Base-by-base conservation (phyloP, 2,113 vertebrate species). In the Trogon melanurus region DNA sequence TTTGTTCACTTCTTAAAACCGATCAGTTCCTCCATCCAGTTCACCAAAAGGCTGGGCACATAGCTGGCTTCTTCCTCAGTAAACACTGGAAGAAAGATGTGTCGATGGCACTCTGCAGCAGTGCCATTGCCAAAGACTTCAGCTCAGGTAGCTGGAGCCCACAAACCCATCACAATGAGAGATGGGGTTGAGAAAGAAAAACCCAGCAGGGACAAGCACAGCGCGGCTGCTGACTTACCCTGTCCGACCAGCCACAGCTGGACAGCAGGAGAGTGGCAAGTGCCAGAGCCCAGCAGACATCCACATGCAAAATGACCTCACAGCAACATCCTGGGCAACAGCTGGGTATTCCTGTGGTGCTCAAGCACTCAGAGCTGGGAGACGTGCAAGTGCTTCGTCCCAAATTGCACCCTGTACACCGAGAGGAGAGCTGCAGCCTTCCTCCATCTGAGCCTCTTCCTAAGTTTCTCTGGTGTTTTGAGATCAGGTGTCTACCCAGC, bases 321-420 rank as follows among this genome's bases (percentile, higher is more conserved):
- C 36, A 47, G 30, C 71, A 57, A 45, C 0, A 2, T 32, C 66
- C 23, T 2, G 1, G 65, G 45, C 73, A 56, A 45, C 1, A 1
- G 19, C 48, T 1, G 1, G 47, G 20, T 44, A 14, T 38, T 85
- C 75, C 80, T 1, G 1, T 1, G 3, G 56, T 5, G 0, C 56
- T 69, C 1, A 0, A 61, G 56, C 48, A 19, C 86, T 64, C 10
- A 6, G 48, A 69, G 21, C 13, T 3, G 4, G 30, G 44, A 53
- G 29, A 83, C 6, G 2, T 6, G 16, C 44, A 53, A 44, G 20
- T 1, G 2, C 44, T 47, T 79, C n/a, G 26, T 27, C 71, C 74
- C 79, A 60, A 57, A 61, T 20, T 1, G 1, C 1, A 3, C 21
- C 1, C 17, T 0, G 1, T 18, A 23, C 2, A 1, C 41, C 2